Percentiles rank a stretch among this genome's conserved stretches.
These are phyloP conservation scores for Ischnura elegans DNA, from an alignment of 2,888 invertebrate genomes.

Conservation along the genomic window DNA sequence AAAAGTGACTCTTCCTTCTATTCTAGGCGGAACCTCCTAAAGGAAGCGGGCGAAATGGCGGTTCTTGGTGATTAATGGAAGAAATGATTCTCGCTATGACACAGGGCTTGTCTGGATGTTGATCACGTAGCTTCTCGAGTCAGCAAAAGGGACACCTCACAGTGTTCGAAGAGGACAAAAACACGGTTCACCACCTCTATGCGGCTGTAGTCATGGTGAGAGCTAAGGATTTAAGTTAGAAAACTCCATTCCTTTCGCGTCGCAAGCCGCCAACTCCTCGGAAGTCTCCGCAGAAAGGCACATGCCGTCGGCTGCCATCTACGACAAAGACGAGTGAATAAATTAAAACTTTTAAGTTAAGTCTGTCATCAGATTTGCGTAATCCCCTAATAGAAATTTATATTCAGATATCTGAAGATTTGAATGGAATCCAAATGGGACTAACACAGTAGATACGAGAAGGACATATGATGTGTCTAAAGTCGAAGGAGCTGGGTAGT, in stretches of 20 bases:
- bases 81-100: not conserved
- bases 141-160: not conserved
- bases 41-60: too few relatives aligned
- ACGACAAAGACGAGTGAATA: not conserved
- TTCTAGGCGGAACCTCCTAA: too few relatives aligned
- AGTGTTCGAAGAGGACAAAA: not conserved
- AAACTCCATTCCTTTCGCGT: not conserved
- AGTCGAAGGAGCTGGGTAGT: too few relatives aligned
- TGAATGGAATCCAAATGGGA: not conserved
- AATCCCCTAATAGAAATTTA: not conserved
- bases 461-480: too few relatives aligned
- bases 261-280: not conserved
- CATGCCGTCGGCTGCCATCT: not conserved
- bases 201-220: too few relatives aligned
- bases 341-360: not conserved
- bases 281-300: not conserved
- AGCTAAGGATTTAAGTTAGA: too few relatives aligned
- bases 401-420: not conserved
- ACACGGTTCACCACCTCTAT: not conserved
- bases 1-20: too few relatives aligned
- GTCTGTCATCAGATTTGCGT: not conserved
- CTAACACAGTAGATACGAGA: too few relatives aligned
- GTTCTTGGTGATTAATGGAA: not conserved
- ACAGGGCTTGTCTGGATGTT: not conserved
- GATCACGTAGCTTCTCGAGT: not conserved